These are phyloP conservation scores for Semaprochilodus insignis DNA, from an alignment of 2,797 vertebrate genomes.

Conservation along the genomic window DNA sequence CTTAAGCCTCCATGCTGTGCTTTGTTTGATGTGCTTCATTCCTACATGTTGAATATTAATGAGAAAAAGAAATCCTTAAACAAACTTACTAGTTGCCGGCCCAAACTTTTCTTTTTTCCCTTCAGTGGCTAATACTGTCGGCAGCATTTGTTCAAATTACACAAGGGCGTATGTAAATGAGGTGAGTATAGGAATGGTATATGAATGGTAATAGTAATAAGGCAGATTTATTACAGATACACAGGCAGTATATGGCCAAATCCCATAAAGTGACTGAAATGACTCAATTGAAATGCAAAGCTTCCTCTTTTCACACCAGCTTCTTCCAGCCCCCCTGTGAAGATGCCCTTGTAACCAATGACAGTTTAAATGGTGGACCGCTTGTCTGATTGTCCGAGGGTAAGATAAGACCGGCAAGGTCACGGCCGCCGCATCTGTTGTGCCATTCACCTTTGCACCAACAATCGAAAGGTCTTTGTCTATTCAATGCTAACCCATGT, in stretches of 20 bases:
- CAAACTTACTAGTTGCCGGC: conserved; percentile 26
- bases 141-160: background rate
- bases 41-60: conserved; percentile 50
- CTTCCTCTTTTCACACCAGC: conserved; percentile 24
- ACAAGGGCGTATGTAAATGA: background rate
- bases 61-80: conserved; percentile 27
- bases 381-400: conserved; percentile 67
- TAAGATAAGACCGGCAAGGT: conserved; percentile 69
- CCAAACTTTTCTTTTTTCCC: conserved; percentile 37
- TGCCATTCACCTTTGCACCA: conserved; percentile 23
- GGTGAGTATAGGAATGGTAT: background rate
- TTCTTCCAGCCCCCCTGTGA: conserved; percentile 32
- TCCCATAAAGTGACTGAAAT: conserved; percentile 9
- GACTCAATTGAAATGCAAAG: conserved; percentile 43
- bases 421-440: conserved; percentile 46
- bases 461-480: conserved; percentile 6
- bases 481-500: conserved; percentile 2
- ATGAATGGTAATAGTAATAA: background rate
- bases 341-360: conserved; percentile 59
- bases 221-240: background rate
- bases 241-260: conserved; percentile 14
- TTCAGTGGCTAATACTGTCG: background rate
- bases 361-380: conserved; percentile 62
- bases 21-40: conserved; percentile 47
- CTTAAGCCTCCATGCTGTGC: conserved; percentile 37